Evolutionary conservation across 1,140 invertebrate species (phyloP).

Genomic region (Subanguina moxae): DNA sequence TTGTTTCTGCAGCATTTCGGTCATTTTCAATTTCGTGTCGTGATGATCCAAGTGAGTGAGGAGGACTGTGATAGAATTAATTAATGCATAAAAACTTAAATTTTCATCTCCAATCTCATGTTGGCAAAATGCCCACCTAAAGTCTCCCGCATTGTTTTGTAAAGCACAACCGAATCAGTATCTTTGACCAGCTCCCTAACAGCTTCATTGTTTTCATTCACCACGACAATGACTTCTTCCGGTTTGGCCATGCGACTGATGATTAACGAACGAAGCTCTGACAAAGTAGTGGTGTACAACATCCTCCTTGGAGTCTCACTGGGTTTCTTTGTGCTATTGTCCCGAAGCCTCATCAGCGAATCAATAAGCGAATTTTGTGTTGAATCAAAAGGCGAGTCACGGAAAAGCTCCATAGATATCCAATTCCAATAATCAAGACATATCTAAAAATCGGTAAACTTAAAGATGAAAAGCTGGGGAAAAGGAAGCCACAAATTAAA

Average conservation of each 20-base stretch:
- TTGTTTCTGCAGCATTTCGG: constrained; percentile 95
- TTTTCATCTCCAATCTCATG: too few species aligned
- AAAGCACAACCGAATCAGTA: constrained; percentile 97
- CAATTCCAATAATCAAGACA: constrained; percentile 98
- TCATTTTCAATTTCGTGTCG: constrained; percentile 98
- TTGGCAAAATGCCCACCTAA: constrained; percentile 61
- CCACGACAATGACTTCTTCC: constrained; percentile 99
- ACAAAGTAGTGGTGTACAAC: constrained; percentile 75
- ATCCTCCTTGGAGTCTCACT: constrained; percentile 64
- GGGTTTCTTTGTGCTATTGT: constrained; percentile 18
- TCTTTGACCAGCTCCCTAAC: constrained; percentile 99
- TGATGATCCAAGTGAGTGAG: constrained; percentile 95
- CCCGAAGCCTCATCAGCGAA: constrained; percentile 19
- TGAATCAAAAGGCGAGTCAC: constrained; percentile 65
- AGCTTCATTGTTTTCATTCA: constrained; percentile 99
- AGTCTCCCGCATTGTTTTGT: constrained; percentile 99
- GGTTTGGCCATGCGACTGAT: constrained; percentile 99
- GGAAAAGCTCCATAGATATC: constrained; percentile 83
- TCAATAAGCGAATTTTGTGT: constrained; percentile 61
- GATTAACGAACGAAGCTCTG: constrained; percentile 94
- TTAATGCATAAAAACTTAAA: background rate
- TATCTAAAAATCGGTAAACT: constrained; percentile 36
- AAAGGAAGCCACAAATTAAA: too few species aligned
- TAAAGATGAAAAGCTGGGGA: background rate
- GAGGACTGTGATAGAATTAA: constrained; percentile 69